These are phyloP conservation scores for Lamellibrachia luymesi DNA, from an alignment of 1,140 invertebrate species.

Conservation along the genomic window DNA sequence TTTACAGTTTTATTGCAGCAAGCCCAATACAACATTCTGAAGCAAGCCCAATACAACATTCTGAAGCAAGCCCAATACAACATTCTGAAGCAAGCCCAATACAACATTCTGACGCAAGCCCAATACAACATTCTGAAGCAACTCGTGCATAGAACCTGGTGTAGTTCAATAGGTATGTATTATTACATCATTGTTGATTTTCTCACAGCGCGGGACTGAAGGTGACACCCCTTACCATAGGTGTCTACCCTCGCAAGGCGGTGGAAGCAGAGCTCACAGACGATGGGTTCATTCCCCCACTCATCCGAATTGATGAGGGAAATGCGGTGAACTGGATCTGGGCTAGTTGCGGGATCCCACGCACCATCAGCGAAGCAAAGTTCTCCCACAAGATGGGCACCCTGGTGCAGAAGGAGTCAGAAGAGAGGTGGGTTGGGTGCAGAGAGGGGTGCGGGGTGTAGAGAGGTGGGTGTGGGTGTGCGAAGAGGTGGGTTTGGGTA, in stretches of 20 bases:
- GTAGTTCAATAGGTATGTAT: no score
- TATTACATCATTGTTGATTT: not conserved
- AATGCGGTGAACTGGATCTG: slow-evolving; percentile 51
- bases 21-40: no score
- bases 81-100: no score
- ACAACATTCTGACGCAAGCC: no score
- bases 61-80: no score
- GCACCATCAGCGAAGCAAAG: slow-evolving; percentile 47
- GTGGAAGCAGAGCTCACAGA: slow-evolving; percentile 46
- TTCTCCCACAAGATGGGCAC: slow-evolving; percentile 33
- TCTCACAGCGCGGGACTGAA: slow-evolving; percentile 41
- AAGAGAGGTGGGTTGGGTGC: not conserved
- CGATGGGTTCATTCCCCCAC: slow-evolving; percentile 47
- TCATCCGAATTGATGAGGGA: slow-evolving; percentile 51
- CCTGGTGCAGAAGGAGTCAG: slow-evolving; percentile 28
- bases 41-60: no score
- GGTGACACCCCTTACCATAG: slow-evolving; percentile 47
- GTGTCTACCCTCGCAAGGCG: slow-evolving; percentile 41
- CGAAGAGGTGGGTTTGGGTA: not conserved
- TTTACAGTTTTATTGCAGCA: no score
- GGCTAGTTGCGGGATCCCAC: slow-evolving; percentile 45
- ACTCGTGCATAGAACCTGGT: no score
- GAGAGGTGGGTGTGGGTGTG: no score
- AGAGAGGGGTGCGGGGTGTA: no score
- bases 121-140: no score